Evolutionary conservation across 37 sponge, comb jelly and placozoan genomes (phyloP), one percentile per base, ranked within the genome.

Genomic region (Spongilla lacustris): DNA sequence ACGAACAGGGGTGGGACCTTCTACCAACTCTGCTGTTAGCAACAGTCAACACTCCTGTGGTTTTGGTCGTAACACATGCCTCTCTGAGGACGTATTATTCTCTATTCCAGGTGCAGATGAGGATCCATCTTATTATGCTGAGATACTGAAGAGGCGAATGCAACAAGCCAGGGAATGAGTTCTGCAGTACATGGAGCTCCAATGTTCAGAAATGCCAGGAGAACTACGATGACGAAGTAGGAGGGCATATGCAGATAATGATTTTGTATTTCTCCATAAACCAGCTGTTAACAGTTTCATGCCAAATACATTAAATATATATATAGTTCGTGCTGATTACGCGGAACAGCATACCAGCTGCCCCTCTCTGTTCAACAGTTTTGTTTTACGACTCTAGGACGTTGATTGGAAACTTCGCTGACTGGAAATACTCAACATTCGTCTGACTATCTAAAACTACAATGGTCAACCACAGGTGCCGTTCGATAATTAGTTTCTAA

Each of bases 21-120:
- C 66, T 84, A 29, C 34, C 71, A n/a, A 75, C 28, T 17, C 70
- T 84, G 10, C 34, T 24, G n/a, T 33, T 84, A 22, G 85, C 85
- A 84, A 76, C 69, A 83, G 83, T 71, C 28, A 32, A 22, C 83
- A 83, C n/a, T 13, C 46, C 46, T 46, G 46, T 4, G 8, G 46
- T 46, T 24, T 23, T 32, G 24, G 24, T 33, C 76, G 24, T 24
- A 34, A 24, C 36, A 3, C 9, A 9, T 34, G 9, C 76, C 24
- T 12, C 32, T 34, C 32, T 75, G 24, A 24, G 27, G 76, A 75
- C 32, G 32, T 75, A 33, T 75, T 24, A 34, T 33, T 24, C 34
- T 32, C 76, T 8, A 75, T 30, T 34, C 34, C 32, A 33, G 76
- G 24, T 75, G 36, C 76, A 30, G 32, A 11, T 34, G 32, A 34